These are phyloP conservation scores for Panonychus citri DNA, from an alignment of 1,140 invertebrate species.

Conservation along the genomic window DNA sequence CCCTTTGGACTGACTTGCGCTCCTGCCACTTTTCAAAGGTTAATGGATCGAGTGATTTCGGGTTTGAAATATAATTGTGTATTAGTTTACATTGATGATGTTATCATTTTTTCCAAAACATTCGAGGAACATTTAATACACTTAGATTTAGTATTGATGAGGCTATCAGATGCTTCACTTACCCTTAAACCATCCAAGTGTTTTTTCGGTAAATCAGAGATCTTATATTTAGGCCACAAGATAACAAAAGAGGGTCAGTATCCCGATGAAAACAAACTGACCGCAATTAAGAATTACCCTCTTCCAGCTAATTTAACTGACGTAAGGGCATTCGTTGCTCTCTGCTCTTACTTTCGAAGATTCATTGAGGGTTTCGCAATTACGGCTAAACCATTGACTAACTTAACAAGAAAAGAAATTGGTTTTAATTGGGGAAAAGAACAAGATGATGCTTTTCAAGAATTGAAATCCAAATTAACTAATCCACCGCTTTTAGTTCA, in stretches of 20 bases:
- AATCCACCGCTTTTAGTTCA: neutral
- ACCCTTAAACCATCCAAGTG: neutral
- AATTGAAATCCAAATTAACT: neutral
- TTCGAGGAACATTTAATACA: too few relatives aligned
- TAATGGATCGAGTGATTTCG: too few relatives aligned
- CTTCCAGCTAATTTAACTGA: constrained; percentile 4
- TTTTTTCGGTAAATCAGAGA: neutral
- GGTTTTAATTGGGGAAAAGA: neutral
- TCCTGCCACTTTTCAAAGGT: constrained; percentile 15
- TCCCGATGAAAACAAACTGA: constrained; percentile 4
- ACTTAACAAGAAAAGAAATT: neutral
- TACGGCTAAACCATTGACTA: constrained; percentile 12
- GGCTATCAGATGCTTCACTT: neutral
- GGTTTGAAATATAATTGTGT: too few relatives aligned
- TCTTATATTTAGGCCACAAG: neutral
- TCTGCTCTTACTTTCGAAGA: constrained; percentile 8
- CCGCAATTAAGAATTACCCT: constrained; percentile 5
- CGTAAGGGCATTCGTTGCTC: constrained; percentile 8
- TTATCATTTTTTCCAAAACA: too few relatives aligned
- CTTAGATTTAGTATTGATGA: too few relatives aligned
- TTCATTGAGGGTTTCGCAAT: constrained; percentile 17
- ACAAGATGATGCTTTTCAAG: neutral
- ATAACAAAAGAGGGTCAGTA: neutral
- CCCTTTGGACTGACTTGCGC: constrained; percentile 14
- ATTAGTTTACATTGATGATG: too few relatives aligned